Evolutionary conservation across 2,113 vertebrate species (phyloP).

Genomic region (Emydura subglobosa): DNA sequence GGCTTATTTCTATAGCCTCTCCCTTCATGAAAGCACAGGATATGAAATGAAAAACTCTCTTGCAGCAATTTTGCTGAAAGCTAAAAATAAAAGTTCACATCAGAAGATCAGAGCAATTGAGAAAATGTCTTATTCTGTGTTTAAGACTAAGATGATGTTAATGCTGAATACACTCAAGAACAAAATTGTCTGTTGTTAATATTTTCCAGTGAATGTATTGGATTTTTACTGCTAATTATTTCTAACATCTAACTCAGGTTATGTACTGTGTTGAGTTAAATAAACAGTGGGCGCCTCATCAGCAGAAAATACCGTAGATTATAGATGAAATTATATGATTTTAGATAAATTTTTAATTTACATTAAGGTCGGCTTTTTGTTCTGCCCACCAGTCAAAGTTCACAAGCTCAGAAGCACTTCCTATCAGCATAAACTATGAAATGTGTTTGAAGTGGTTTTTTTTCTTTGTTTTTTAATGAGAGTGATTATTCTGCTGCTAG

Average conservation of each 20-base stretch:
- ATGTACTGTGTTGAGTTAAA: background rate
- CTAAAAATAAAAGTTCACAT: background rate
- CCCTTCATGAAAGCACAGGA: background rate
- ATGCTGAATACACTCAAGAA: background rate
- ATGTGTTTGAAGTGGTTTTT: background rate
- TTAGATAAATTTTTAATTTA: background rate
- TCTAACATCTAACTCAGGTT: background rate
- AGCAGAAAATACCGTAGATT: background rate
- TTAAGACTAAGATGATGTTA: background rate
- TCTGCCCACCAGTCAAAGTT: background rate
- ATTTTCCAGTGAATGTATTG: background rate
- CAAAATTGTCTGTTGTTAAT: background rate
- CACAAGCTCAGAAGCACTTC: background rate
- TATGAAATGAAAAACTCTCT: background rate
- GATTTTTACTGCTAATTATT: background rate
- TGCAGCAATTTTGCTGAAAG: background rate
- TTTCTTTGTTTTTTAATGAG: background rate
- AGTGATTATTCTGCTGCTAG: background rate
- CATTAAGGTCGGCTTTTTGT: background rate
- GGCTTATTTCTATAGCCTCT: slow-evolving; percentile 3
- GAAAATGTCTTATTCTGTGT: background rate
- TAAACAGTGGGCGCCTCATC: background rate
- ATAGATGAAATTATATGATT: background rate
- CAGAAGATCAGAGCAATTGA: background rate
- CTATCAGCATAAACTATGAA: too few species aligned